Evolutionary conservation across 2,113 vertebrate genomes (phyloP), one percentile per base, ranked within the genome.

Genomic region (Corythaeola cristata): DNA sequence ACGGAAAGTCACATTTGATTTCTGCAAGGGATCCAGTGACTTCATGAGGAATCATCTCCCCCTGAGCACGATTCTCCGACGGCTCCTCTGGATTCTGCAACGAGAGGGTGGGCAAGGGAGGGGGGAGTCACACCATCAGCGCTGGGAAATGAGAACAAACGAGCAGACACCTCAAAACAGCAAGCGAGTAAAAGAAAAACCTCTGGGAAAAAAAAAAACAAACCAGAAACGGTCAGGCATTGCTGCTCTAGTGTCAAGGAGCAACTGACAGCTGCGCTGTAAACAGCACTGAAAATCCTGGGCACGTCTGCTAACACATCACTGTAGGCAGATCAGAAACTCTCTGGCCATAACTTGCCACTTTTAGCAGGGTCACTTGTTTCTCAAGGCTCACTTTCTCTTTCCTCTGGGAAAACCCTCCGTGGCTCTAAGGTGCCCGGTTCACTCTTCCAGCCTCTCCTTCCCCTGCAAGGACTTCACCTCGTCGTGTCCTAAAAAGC

Each of bases 21-120:
- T 98, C 98, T 98, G 97, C 98, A 98, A 98, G 98, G 98, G 98
- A 98, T 98, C 98, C 98, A 98, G 97, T 98, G 97, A 98, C 99
- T 99, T 99, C 99, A 99, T 99, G 99, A 93, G 99, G 99, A 99
- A 99, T 99, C 99, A 99, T 99, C 98, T 99, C 99, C 99, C 98
- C 98, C 96, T 96, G 97, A 99, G 97, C 97, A 96, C 97, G 85
- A 98, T 98, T 93, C 97, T 98, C 98, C 92, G 33, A 95, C 96
- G 92, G 98, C 97, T 97, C 97, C 97, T 98, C 98, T 95, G 97
- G 97, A 98, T 97, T 97, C 98, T 98, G 98, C 77, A 98, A 88
- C 2, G 15, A 93, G 76, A 97, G 49, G 76, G 73, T 47, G 82
- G 88, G 64, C 66, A 94, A 59, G 49, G 58, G 83, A 92, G 63